Evolutionary conservation across 1,140 invertebrate genomes (phyloP).

Genomic region (Hylaeus volcanicus): DNA sequence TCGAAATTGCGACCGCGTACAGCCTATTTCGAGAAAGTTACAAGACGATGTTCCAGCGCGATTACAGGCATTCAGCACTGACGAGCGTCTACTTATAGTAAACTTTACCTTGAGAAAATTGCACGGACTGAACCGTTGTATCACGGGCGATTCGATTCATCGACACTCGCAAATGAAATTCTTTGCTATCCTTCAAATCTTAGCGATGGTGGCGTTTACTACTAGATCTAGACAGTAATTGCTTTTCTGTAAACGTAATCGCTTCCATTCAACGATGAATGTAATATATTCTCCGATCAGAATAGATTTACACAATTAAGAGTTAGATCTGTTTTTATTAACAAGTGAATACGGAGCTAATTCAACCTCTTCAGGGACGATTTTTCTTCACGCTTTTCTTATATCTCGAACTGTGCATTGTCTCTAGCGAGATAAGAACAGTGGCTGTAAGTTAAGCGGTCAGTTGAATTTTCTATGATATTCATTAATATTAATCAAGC

Average conservation of each 20-base stretch:
- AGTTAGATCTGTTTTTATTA: not conserved
- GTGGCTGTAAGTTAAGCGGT: no score
- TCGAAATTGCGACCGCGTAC: constrained; percentile 33
- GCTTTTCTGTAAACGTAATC: no score
- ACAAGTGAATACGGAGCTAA: no score
- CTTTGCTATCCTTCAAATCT: not conserved
- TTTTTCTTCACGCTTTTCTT: no score
- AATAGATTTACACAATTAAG: not conserved
- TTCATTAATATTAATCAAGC: no score
- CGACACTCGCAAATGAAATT: not conserved
- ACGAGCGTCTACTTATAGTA: not conserved
- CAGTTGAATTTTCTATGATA: no score
- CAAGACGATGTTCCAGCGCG: constrained; percentile 13
- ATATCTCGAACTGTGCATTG: no score
- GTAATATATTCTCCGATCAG: not conserved
- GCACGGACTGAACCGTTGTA: not conserved
- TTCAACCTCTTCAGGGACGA: no score
- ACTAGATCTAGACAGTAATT: not conserved
- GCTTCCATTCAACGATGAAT: no score
- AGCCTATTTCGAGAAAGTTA: constrained; percentile 40
- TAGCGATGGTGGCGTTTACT: not conserved
- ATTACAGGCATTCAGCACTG: constrained; percentile 5
- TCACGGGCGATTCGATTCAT: not conserved
- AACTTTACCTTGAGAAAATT: constrained; percentile 17
- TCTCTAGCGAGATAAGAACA: no score